Evolutionary conservation across 2,113 vertebrate genomes (phyloP).

Genomic region (Synodontis membranacea): DNA sequence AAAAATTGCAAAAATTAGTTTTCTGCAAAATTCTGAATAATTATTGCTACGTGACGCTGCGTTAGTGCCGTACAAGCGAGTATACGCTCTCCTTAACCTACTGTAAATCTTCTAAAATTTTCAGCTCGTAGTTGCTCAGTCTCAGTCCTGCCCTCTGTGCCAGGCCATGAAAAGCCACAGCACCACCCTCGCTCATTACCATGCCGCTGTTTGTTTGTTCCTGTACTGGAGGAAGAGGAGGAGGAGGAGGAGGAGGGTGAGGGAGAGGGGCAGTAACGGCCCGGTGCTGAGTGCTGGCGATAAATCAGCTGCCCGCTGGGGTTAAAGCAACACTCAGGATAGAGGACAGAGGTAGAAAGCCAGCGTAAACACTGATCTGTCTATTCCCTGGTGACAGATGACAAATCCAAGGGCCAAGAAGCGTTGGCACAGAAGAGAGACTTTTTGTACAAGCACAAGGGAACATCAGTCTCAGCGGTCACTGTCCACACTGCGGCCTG

Average conservation of each 20-base stretch:
- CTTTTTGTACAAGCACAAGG: conserved; percentile 26
- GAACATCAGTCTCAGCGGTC: conserved; percentile 38
- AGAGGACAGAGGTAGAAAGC: conserved; percentile 61
- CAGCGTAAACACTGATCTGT: conserved; percentile 64
- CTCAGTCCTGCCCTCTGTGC: not conserved
- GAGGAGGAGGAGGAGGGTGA: not conserved
- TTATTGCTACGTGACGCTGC: not conserved
- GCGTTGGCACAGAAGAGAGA: conserved; percentile 18
- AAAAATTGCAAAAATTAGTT: too few relatives aligned
- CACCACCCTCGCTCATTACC: not conserved
- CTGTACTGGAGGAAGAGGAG: not conserved
- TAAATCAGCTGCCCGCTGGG: conserved; percentile 75
- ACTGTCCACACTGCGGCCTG: conserved; percentile 19
- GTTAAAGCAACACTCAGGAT: conserved; percentile 74
- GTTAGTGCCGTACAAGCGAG: not conserved
- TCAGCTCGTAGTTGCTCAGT: not conserved
- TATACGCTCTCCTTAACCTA: not conserved
- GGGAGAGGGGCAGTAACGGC: conserved; percentile 3
- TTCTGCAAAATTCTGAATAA: not conserved
- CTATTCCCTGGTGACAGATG: conserved; percentile 63
- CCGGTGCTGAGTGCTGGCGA: conserved; percentile 44
- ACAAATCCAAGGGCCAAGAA: conserved; percentile 43
- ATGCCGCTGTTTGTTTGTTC: conserved; percentile 50
- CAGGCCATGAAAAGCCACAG: conserved; percentile 1
- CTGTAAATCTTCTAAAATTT: not conserved